Base-by-base conservation (phyloP, 2,888 invertebrate genomes). In the Adineta ricciae region DNA sequence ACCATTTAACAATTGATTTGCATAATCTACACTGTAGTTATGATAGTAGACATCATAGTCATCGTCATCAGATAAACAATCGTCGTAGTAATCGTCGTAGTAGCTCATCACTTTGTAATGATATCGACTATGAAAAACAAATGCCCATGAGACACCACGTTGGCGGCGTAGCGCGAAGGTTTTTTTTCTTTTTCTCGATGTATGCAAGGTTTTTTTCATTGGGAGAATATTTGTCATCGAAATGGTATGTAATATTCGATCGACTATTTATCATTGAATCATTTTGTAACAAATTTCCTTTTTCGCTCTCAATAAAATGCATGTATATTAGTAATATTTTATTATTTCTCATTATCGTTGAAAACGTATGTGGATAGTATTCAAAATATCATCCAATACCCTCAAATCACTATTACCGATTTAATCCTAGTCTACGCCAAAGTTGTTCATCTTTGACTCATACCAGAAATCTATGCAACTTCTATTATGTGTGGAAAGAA, bases 1-100 rank as follows among this genome's bases (percentile, higher is more conserved):
- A 7, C 78, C 78, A 41, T 7, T 2, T 24, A 78, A 78, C 9
- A 78, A 11, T 78, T 78, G 78, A 78, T 78, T 78, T 9, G 78
- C 78, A 78, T 78, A 78, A 41, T 78, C 78, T 41, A 78, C 78
- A 78, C 78, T 78, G n/a, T 78, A 78, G 32, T 78, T 78, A 41
- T 78, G 78, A 78, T 78, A 78, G n/a, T n/a, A 64, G 1, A 64
- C 46, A 46, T 46, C 46, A 46, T 46, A n/a, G n/a, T n/a, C 32
- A 19, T 64, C 64, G 32, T 64, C 64, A 0, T 64, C 64, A 3
- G 64, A 64, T 64, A 19, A 14, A 64, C 32, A 64, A 27, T 64
- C 32, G 32, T 64, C 64, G 32, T 32, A 16, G 16, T 32, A 64
- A 36, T 64, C 32, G 19, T 64, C 64, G 32, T 64, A 64, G 64